Base-by-base conservation (phyloP, 2,113 vertebrate genomes). In the Calidris pugnax region DNA sequence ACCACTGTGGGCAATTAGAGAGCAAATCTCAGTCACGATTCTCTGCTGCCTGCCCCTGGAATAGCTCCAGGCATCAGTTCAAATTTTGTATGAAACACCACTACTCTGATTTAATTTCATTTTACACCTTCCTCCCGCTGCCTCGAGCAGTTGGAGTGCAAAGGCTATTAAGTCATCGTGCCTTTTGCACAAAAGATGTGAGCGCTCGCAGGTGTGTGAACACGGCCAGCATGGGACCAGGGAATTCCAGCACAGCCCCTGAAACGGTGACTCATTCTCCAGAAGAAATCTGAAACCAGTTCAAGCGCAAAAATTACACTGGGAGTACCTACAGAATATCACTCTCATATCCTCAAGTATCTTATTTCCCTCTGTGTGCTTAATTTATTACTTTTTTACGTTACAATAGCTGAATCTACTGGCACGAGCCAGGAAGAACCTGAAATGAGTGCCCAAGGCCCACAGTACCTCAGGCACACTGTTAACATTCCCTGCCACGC, bases 1-100 rank as follows among this genome's bases (percentile, higher is more conserved):
- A 93, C 89, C 75, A 51, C 89, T 87, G 77, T 55, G 89, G 81
- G 87, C 81, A 95, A 96, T 96, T 96, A 97, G 85, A 92, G 82
- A 95, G 81, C 87, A 89, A 96, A 92, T 43, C 81, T 91, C 85
- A 93, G 93, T 59, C 81, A 87, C 11, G 50, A 81, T 85, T 95
- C 77, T 97, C 84, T 91, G 77, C 59, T 87, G 91, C 89, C 51
- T 75, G 87, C 76, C 87, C 84, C 85, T 97, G 93, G 95, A 92
- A 92, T 56, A 69, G 62, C 94, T 96, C 90, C 91, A 93, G 94
- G 95, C 96, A 96, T 91, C 87, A 83, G 87, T 60, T 93, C 71
- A 83, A 57, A 94, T 89, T 85, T 85, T 45, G 60, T 87, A 95
- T 89, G 89, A 93, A 95, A 92, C 91, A 89, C 95, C 75, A 77